Evolutionary conservation across 1,140 invertebrate genomes (phyloP), one percentile per base, ranked within the genome.

Genomic region (Holcopasites calliopsidis): DNA sequence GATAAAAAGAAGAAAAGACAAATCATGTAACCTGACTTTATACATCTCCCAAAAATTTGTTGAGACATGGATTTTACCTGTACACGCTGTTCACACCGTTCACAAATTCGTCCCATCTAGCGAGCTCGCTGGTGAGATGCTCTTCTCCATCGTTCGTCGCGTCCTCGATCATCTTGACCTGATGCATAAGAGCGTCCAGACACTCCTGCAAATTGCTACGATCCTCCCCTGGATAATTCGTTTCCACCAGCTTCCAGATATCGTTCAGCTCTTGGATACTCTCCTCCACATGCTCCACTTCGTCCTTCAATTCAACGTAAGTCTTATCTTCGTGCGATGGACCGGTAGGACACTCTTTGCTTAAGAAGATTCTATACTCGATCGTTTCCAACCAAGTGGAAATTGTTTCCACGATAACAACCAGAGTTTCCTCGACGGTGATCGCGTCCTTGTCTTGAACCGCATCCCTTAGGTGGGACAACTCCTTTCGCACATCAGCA

Each of bases 361-460:
- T 93, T 10, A 93, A 80, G 73, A 95, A 95, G 10, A 97, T 95
- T 84, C 94, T 94, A 78, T 96, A 96, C 88, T 97, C 95, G 76
- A 97, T 96, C 28, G 94, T 96, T 91, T 97, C 95, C 44, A 97
- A 86, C 95, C 96, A 97, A 26, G 94, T 94, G 0, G 95, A 95
- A 7, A 97, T 95, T 0, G 94, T 96, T 88, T 96, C 95, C 33
- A 97, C 94, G 2, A 96, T 94, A 21, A 94, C 94, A 11, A 96
- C 93, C 7, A 96, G 92, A 54, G 93, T 95, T 82, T 94, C 94
- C 88, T 96, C 95, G 50, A 95, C 93, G 3, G 93, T 83, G 1
- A 91, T 87, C 8, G 90, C 89, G 87, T 97, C 94, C n/a, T 94
- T 93, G 35, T 90, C 92, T 57, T 93, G 88, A 3, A 95, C 89